phyloP scores from a whole-genome alignment of 1,140 invertebrate species.

The Mercenaria mercenaria region DNA sequence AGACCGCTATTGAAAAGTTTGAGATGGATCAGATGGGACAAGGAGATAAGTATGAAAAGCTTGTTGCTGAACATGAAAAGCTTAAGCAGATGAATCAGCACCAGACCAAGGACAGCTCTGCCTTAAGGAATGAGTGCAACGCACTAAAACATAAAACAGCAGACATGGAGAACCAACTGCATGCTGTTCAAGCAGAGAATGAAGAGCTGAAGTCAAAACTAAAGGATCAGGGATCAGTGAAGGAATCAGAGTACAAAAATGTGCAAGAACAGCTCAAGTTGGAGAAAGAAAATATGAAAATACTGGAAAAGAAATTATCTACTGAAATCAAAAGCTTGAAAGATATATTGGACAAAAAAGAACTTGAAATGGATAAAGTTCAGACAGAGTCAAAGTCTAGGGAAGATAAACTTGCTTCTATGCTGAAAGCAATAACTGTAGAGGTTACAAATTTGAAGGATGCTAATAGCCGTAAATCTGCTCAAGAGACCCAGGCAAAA shows the following conservation, averaged over 20 bases:
- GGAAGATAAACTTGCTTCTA: constrained; percentile 47
- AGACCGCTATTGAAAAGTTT: constrained; percentile 46
- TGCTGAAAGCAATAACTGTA: constrained; percentile 42
- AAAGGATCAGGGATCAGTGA: constrained; percentile 58
- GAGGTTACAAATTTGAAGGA: constrained; percentile 62
- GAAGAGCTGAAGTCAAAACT: constrained; percentile 24
- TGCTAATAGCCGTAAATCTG: constrained; percentile 24
- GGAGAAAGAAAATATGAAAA: constrained; percentile 62
- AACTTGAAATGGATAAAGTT: constrained; percentile 51
- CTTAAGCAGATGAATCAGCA: constrained; percentile 56
- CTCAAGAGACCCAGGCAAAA: constrained; percentile 59
- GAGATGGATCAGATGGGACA: constrained; percentile 54
- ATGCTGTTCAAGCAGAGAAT: constrained; percentile 40
- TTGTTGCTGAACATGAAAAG: constrained; percentile 53
- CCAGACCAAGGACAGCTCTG: constrained; percentile 49
- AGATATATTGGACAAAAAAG: constrained; percentile 55
- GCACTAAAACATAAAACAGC: constrained; percentile 52
- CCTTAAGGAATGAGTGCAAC: constrained; percentile 48
- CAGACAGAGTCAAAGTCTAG: constrained; percentile 34
- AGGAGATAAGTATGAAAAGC: constrained; percentile 62
- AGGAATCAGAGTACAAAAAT: constrained; percentile 55
- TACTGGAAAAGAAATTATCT: constrained; percentile 56
- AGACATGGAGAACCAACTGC: constrained; percentile 44
- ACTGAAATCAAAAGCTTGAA: constrained; percentile 57
- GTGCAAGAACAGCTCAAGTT: constrained; percentile 43